Evolutionary conservation across 2,888 invertebrate species (phyloP).

Genomic region (Acronicta leporina): DNA sequence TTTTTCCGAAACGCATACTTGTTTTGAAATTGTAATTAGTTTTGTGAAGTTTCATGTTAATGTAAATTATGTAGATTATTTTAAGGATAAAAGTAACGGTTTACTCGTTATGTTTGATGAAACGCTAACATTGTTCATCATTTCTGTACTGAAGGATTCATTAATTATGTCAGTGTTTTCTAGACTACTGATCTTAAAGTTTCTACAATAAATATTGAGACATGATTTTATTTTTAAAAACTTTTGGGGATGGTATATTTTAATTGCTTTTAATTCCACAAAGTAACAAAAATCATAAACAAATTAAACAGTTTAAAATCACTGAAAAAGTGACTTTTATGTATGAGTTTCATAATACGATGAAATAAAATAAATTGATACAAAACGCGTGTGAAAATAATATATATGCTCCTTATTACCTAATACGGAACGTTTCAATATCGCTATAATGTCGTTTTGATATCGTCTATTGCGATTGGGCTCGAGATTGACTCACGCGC

Average conservation of each 20-base stretch:
- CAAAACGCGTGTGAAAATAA: slow-evolving; percentile 35
- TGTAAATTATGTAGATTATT: not conserved
- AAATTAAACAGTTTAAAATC: too few relatives aligned
- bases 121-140: too few relatives aligned
- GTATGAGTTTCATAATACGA: too few relatives aligned
- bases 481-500: slow-evolving; percentile 68
- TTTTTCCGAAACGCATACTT: slow-evolving; percentile 19
- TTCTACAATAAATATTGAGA: too few relatives aligned
- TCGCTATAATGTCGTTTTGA: slow-evolving; percentile 51
- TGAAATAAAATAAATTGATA: slow-evolving; percentile 16
- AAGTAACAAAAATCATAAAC: too few relatives aligned
- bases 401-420: slow-evolving; percentile 16
- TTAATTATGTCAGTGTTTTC: too few relatives aligned
- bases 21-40: slow-evolving; percentile 15
- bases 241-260: too few relatives aligned
- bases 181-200: too few relatives aligned
- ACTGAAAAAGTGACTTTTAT: too few relatives aligned
- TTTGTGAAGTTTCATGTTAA: slow-evolving; percentile 6
- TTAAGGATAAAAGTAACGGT: not conserved
- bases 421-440: slow-evolving; percentile 53
- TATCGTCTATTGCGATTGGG: slow-evolving; percentile 56
- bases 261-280: too few relatives aligned
- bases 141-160: too few relatives aligned
- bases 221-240: too few relatives aligned
- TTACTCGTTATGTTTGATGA: not conserved